Base-by-base conservation (phyloP, 1,140 invertebrate species). In the Drosophila ercepeae region DNA sequence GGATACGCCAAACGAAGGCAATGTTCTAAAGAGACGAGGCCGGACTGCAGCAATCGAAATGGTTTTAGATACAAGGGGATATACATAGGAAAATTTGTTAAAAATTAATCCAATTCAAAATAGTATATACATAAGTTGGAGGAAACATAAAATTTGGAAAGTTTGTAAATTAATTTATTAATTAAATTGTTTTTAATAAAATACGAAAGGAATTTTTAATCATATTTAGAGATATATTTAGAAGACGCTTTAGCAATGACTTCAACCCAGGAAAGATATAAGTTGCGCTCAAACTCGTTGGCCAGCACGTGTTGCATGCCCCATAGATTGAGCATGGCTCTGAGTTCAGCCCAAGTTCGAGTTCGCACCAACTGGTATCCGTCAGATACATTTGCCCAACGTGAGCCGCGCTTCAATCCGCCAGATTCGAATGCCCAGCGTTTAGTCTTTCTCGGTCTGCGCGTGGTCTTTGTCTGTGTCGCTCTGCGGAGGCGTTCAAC, bases 371-470 rank as follows among this genome's bases (percentile, higher is more conserved):
- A 52, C 41, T 39, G 21, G 6, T n/a, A 39, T 39, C 36, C 36
- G 36, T 9, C 5, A 39, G 36, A 32, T 61, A 36, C 55, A 61
- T 41, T 60, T 64, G 59, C 55, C 34, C 61, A 51, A 3, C 34
- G 34, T 13, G 32, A 36, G 34, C 34, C 34, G 36, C 36, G 36
- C 36, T 39, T 39, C 36, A 11, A 39, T 39, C 36, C 36, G 36
- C 36, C 5, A 39, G 36, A 32, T 61, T 25, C 55, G 59, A 54
- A 64, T 64, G 59, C 41, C 34, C 61, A 51, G 75, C 75, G 75
- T 79, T 81, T 58, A 81, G 78, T 81, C 72, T 81, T 76, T 25
- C 55, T 50, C 78, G 67, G 78, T 81, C 78, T 82, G 78, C 78
- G 77, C 60, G 67, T 73, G 51, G 52, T 67, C 45, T 51, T 54